Conservation (phyloP, 2,888 invertebrate species). For the Cacoxenus indagator region DNA sequence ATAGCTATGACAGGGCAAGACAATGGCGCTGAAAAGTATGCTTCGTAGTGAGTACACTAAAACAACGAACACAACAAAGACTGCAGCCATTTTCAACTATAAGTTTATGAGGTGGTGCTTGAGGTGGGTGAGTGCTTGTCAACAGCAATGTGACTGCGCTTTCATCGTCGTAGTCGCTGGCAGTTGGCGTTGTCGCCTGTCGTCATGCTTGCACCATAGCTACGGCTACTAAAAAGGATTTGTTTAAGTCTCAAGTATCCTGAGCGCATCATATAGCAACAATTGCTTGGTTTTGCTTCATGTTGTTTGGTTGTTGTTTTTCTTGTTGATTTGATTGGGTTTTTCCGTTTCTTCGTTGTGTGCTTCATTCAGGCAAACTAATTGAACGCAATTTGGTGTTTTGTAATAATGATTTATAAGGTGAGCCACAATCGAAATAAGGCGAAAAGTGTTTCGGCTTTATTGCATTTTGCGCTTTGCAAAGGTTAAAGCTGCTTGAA, state of each 20-base stretch:
- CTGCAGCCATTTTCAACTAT: background rate
- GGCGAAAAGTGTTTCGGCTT: background rate
- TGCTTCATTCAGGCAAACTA: background rate
- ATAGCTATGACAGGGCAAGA: slow-evolving; percentile 51
- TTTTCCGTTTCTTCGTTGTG: background rate
- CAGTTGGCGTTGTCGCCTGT: background rate
- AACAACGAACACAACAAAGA: slow-evolving; percentile 44
- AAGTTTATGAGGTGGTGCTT: background rate
- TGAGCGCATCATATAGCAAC: slow-evolving; percentile 7
- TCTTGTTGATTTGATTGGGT: background rate
- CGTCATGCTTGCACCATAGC: background rate
- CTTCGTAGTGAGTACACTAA: slow-evolving; percentile 53
- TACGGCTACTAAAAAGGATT: background rate
- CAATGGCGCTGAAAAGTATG: background rate
- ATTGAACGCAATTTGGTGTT: slow-evolving; percentile 10
- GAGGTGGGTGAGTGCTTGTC: slow-evolving; percentile 44
- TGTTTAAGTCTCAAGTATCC: slow-evolving; percentile 11
- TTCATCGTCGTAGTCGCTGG: background rate
- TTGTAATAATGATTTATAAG: slow-evolving; percentile 7
- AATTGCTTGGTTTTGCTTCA: background rate
- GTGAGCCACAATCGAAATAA: slow-evolving; percentile 9
- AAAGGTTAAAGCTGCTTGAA: background rate
- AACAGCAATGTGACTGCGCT: slow-evolving; percentile 55
- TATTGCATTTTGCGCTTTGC: background rate
- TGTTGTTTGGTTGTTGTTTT: background rate